These are phyloP conservation scores for Silurus lanzhouensis DNA, from an alignment of 2,797 vertebrate species.

Conservation along the genomic window DNA sequence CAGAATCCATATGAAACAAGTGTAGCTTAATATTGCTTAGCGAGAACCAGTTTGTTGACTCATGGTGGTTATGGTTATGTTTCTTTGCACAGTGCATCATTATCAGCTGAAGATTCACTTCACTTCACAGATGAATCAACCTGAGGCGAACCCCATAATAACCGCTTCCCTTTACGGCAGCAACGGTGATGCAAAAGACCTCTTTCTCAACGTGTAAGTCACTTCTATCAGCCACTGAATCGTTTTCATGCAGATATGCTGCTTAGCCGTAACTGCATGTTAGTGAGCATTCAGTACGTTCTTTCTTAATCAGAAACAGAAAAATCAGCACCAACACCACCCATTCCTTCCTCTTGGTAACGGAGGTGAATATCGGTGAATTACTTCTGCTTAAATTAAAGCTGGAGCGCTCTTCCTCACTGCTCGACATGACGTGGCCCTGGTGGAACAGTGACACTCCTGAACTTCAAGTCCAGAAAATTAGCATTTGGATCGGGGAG, in stretches of 20 bases:
- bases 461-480: background rate
- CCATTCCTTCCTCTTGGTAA: slow-evolving; percentile 77
- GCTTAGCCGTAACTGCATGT: background rate
- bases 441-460: background rate
- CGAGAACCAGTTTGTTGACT: background rate
- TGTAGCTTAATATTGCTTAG: background rate
- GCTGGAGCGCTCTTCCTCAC: slow-evolving; percentile 41
- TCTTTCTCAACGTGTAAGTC: slow-evolving; percentile 75
- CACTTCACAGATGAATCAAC: slow-evolving; percentile 65
- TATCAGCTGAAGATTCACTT: slow-evolving; percentile 82
- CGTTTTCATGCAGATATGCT: background rate
- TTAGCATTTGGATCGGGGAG: slow-evolving; percentile 1
- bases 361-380: slow-evolving; percentile 76
- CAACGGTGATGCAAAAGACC: slow-evolving; percentile 69
- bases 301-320: slow-evolving; percentile 49
- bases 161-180: slow-evolving; percentile 73
- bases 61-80: background rate
- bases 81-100: slow-evolving; percentile 72
- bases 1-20: background rate
- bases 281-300: background rate
- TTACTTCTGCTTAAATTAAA: slow-evolving; percentile 76
- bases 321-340: slow-evolving; percentile 65
- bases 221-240: background rate
- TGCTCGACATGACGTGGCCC: background rate
- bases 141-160: slow-evolving; percentile 69